A percentile compares a stretch with the other conserved stretches of the same genome.
Conservation (phyloP, 2,888 invertebrate genomes). For the Nasonia oneida region DNA sequence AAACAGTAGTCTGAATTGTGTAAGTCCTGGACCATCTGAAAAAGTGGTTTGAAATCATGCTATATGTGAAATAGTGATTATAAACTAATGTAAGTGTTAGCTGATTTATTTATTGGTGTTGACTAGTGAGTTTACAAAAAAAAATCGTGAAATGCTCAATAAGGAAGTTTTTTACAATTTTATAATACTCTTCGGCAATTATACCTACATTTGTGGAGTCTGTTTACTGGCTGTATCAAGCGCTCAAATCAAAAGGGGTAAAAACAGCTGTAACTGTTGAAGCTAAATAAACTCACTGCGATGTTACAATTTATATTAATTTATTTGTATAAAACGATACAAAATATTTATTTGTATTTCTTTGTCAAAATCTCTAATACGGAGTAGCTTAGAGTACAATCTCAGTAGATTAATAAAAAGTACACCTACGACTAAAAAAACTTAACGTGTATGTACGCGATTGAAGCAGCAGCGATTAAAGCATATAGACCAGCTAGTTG, state of each 20-base stretch:
- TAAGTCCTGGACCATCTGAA: no score
- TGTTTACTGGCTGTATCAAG: no score
- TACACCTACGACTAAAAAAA: not conserved
- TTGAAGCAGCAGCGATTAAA: not conserved
- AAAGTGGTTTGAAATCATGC: no score
- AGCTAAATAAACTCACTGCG: not conserved
- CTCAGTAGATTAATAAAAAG: not conserved
- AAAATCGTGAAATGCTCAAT: no score
- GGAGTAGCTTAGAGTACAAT: conserved; percentile 3
- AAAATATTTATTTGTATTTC: conserved; percentile 28
- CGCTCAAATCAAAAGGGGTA: no score
- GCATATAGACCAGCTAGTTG: conserved; percentile 15
- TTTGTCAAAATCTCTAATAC: conserved; percentile 7
- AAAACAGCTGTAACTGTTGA: no score
- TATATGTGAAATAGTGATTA: no score
- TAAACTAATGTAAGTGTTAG: no score
- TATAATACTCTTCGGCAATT: not conserved
- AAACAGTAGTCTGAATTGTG: no score
- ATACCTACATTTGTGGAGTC: not conserved
- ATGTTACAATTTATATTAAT: conserved; percentile 53
- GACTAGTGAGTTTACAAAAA: no score
- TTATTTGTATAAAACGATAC: conserved; percentile 54
- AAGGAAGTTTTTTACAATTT: not conserved
- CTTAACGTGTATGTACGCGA: not conserved
- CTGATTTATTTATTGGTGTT: no score